These are phyloP conservation scores for Glandiceps talaboti DNA, from an alignment of 53 echinoderm and acorn worm species.

Conservation along the genomic window DNA sequence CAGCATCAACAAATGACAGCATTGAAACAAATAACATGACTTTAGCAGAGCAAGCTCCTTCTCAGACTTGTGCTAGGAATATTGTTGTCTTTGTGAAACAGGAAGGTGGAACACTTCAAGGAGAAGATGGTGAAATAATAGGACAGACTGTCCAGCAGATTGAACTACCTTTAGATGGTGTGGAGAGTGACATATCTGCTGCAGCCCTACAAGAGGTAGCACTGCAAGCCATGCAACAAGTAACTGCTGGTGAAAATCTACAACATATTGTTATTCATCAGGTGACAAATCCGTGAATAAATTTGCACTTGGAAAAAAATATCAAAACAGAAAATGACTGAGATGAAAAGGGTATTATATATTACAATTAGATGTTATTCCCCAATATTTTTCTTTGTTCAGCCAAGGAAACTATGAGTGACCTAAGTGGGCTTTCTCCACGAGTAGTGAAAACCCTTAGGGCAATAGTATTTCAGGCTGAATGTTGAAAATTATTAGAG, in stretches of 20 bases:
- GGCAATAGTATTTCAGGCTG: no score
- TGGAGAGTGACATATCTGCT: background rate
- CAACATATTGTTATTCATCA: background rate
- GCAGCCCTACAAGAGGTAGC: background rate
- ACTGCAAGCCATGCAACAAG: background rate
- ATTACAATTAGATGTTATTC: no score
- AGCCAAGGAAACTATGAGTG: background rate
- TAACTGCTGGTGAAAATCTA: background rate
- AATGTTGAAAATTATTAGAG: no score
- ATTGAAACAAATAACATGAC: background rate
- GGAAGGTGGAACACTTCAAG: background rate
- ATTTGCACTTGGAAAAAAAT: no score
- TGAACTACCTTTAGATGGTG: background rate
- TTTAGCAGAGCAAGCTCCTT: background rate
- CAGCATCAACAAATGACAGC: background rate
- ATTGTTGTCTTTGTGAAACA: background rate
- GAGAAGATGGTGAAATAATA: background rate
- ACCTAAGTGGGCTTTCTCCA: background rate
- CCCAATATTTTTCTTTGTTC: no score
- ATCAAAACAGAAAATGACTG: no score
- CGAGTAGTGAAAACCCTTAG: no score
- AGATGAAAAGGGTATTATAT: no score
- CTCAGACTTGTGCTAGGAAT: no score
- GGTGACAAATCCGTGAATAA: background rate
- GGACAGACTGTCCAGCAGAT: background rate